Percentiles rank a stretch among this genome's conserved stretches.
Conservation (phyloP, 2,888 invertebrate species). For the Pandemis cinnamomeana region DNA sequence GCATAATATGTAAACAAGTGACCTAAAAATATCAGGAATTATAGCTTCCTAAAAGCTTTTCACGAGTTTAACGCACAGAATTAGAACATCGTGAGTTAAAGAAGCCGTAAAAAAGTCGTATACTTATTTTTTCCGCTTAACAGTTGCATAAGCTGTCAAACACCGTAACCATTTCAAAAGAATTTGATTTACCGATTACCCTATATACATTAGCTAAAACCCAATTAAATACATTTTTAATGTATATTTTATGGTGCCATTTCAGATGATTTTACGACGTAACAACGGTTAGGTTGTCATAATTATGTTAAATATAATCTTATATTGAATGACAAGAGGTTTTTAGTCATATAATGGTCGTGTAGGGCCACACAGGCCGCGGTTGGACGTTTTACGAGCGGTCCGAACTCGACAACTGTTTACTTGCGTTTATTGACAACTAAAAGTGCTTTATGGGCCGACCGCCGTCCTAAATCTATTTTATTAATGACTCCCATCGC, state of each 20-base stretch:
- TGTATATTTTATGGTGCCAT: slow-evolving; percentile 24
- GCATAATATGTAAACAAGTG: neutral
- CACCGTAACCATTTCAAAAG: slow-evolving; percentile 21
- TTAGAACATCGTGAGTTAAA: slow-evolving; percentile 33
- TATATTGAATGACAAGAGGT: slow-evolving; percentile 27
- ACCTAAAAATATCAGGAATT: slow-evolving; percentile 4
- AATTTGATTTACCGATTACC: slow-evolving; percentile 19
- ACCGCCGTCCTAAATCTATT: slow-evolving; percentile 65
- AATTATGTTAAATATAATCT: slow-evolving; percentile 38
- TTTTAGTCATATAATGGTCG: slow-evolving; percentile 38
- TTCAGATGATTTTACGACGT: slow-evolving; percentile 27
- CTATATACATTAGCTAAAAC: slow-evolving; percentile 30
- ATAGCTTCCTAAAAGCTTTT: slow-evolving; percentile 16
- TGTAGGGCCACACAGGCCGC: slow-evolving; percentile 64
- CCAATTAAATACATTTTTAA: slow-evolving; percentile 36
- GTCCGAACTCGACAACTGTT: slow-evolving; percentile 60
- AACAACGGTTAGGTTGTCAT: slow-evolving; percentile 37
- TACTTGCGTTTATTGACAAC: slow-evolving; percentile 70
- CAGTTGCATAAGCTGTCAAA: slow-evolving; percentile 40
- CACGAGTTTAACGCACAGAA: slow-evolving; percentile 27
- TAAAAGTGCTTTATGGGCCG: slow-evolving; percentile 64
- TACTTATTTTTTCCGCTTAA: slow-evolving; percentile 33
- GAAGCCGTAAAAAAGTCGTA: slow-evolving; percentile 38
- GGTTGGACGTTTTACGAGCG: slow-evolving; percentile 59
- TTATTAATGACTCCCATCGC: slow-evolving; percentile 67